These are phyloP conservation scores for Thumatha senex DNA, from an alignment of 2,888 invertebrate species.

Conservation along the genomic window DNA sequence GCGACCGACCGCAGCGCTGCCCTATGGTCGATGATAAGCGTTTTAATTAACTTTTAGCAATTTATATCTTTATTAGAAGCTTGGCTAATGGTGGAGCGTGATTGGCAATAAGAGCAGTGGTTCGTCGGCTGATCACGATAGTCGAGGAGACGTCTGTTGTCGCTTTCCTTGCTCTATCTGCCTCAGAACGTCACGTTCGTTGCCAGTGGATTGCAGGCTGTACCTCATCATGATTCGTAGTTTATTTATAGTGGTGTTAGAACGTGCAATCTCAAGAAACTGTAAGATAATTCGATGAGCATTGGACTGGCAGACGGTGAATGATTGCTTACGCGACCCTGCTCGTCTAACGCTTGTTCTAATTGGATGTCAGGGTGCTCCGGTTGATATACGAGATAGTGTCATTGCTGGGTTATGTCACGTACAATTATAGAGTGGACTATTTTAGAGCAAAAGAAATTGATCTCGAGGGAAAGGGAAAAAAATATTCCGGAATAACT, in stretches of 20 bases:
- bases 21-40: conserved; percentile 63
- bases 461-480: too few relatives aligned
- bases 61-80: conserved; percentile 79
- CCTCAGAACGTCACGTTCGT: conserved; percentile 47
- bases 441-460: neutral
- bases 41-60: conserved; percentile 80
- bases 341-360: conserved; percentile 22
- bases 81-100: conserved; percentile 62
- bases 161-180: conserved; percentile 50
- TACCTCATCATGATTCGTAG: conserved; percentile 38
- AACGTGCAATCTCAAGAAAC: conserved; percentile 33
- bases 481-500: too few relatives aligned
- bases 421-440: conserved; percentile 11
- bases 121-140: conserved; percentile 61
- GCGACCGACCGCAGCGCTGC: conserved; percentile 46
- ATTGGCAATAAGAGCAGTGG: conserved; percentile 62
- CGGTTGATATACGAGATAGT: conserved; percentile 37
- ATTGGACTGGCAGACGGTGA: conserved; percentile 21
- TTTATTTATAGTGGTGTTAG: conserved; percentile 43
- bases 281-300: conserved; percentile 41
- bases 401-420: conserved; percentile 12
- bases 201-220: conserved; percentile 42
- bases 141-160: conserved; percentile 34
- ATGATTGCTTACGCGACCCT: conserved; percentile 22
- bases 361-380: conserved; percentile 32